Evolutionary conservation across 2,888 invertebrate genomes (phyloP), one percentile per base, ranked within the genome.

Genomic region (Apocheima hispidaria): DNA sequence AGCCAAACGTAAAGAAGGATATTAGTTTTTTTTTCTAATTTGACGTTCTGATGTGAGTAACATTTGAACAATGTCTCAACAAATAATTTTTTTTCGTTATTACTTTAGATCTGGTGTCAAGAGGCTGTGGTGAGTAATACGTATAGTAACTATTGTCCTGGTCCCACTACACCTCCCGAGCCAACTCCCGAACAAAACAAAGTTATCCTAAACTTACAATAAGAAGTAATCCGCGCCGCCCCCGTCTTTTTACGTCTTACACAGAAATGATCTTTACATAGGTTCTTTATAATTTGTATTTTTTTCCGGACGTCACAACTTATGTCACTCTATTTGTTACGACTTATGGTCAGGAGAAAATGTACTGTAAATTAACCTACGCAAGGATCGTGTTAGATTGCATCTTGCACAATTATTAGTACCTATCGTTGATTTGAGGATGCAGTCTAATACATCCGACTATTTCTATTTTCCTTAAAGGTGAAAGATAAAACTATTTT

Each of bases 271-370:
- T 81, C 82, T 83, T 84, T 83, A 85, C 82, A 87, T 84, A 86
- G 75, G 78, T 84, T 85, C 82, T 82, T 53, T 44, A 52, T 61
- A 26, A 52, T 49, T 57, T 62, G 52, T 57, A 52, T 43, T 83
- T 81, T 73, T 79, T 84, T 86, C 82, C 87, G 91, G 91, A 92
- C 91, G 91, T 85, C 83, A 87, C 87, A 86, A 85, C 81, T 86
- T 86, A 85, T 88, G 78, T 81, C 83, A 79, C 81, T 76, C 79
- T 83, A 85, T 83, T 77, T 78, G 79, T 80, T 75, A 81, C 73
- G 83, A 81, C 86, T 79, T 79, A 70, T 41, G 63, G 65, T 74
- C 77, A 75, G 82, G 85, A 81, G 81, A 81, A 79, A 86, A 82
- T 82, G 84, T 86, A 86, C 70, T 82, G 83, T 82, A 82, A 84